Evolutionary conservation across 2,888 invertebrate species (phyloP).

Genomic region (Eubasilissa splendida): DNA sequence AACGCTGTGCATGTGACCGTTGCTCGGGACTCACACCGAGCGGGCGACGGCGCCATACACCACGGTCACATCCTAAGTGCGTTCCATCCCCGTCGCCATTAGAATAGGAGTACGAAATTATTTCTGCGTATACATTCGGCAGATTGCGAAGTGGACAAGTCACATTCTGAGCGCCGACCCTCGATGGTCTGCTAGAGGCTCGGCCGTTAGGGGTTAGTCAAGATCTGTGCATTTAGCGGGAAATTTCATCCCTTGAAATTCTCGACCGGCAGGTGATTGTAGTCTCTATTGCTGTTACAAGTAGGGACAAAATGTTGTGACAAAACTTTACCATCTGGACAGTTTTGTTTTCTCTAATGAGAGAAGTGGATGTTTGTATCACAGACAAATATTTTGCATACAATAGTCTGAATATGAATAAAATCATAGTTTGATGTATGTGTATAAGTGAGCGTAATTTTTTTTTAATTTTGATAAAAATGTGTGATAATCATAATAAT

Average conservation of each 20-base stretch:
- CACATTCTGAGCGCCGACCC: constrained; percentile 50
- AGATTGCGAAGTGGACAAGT: constrained; percentile 46
- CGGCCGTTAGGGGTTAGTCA: constrained; percentile 54
- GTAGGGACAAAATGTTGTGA: constrained; percentile 20
- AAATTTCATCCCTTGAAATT: constrained; percentile 27
- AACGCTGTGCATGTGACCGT: constrained; percentile 48
- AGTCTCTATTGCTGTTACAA: constrained; percentile 33
- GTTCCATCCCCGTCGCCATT: constrained; percentile 39
- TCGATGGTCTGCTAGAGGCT: constrained; percentile 52
- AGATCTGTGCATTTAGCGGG: constrained; percentile 41
- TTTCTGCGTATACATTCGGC: constrained; percentile 27
- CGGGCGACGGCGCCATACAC: neutral
- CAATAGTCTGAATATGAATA: neutral
- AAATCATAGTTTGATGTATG: neutral
- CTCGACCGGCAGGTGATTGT: constrained; percentile 29
- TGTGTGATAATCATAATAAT: no score
- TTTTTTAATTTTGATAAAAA: no score
- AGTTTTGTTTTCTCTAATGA: constrained; percentile 7
- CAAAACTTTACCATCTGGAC: neutral
- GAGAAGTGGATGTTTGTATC: constrained; percentile 29
- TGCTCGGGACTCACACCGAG: neutral
- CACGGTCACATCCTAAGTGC: constrained; percentile 50
- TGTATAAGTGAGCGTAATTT: no score
- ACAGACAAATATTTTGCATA: constrained; percentile 42
- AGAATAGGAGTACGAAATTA: constrained; percentile 47